A percentile compares a stretch with the other conserved stretches of the same genome.
Evolutionary conservation across 2,113 vertebrate species (phyloP).

Genomic region (Chlorocebus sabaeus): DNA sequence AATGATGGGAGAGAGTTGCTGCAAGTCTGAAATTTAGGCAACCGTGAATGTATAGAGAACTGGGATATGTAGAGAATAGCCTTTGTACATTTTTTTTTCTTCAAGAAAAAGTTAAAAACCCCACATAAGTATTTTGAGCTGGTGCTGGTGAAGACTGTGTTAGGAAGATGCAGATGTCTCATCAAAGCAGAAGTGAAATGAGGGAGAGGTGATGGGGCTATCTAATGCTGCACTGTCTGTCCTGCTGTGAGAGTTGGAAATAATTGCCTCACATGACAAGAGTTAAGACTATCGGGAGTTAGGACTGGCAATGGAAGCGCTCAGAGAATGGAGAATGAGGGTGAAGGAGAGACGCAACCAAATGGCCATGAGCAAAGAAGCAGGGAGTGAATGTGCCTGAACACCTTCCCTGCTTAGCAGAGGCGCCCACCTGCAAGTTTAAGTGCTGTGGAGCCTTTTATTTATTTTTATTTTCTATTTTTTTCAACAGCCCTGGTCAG

Average conservation of each 20-base stretch:
- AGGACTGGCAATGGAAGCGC: not conserved
- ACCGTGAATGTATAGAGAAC: not conserved
- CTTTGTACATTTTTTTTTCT: not conserved
- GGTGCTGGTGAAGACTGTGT: not conserved
- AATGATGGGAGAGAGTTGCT: not conserved
- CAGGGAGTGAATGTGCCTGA: fast-evolving
- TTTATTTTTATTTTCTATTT: too few species aligned
- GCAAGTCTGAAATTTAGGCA: not conserved
- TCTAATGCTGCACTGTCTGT: fast-evolving
- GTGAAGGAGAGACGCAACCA: not conserved
- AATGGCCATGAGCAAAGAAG: fast-evolving
- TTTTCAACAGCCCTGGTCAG: too few species aligned
- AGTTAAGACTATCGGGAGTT: not conserved
- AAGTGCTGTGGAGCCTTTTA: not conserved
- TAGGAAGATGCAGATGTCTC: not conserved
- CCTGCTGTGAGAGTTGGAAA: not conserved
- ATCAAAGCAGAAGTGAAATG: fast-evolving
- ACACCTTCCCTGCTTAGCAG: not conserved
- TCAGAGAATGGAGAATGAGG: not conserved
- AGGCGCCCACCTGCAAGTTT: not conserved
- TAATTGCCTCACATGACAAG: not conserved
- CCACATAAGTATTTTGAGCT: not conserved
- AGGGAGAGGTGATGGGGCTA: fast-evolving
- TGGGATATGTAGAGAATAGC: not conserved
- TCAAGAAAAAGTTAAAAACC: not conserved